phyloP scores from a whole-genome alignment of 2,888 invertebrate genomes.

The Salticus scenicus region DNA sequence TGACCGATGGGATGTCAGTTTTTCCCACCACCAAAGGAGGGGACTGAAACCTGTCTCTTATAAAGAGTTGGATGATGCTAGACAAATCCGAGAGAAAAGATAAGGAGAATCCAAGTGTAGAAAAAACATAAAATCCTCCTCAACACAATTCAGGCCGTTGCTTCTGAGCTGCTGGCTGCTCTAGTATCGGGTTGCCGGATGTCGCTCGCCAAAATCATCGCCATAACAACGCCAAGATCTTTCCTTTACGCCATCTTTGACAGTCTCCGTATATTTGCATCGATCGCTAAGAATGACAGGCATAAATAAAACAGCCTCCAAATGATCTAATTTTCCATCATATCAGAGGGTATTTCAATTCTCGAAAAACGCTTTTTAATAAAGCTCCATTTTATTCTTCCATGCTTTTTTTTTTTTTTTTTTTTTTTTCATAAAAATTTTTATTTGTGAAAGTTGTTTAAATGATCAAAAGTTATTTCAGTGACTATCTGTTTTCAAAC shows the following conservation, averaged over 20 bases:
- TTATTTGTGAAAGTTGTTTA: too few relatives aligned
- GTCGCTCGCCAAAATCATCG: neutral
- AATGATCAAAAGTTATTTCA: too few relatives aligned
- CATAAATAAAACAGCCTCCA: neutral
- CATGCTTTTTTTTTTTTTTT: too few relatives aligned
- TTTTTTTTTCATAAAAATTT: too few relatives aligned
- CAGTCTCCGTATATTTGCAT: neutral
- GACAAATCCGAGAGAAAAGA: too few relatives aligned
- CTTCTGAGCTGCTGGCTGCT: neutral
- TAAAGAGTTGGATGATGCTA: neutral
- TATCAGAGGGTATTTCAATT: neutral
- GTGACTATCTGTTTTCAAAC: too few relatives aligned
- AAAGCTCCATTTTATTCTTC: too few relatives aligned
- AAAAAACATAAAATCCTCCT: neutral
- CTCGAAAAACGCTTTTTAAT: neutral
- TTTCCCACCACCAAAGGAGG: neutral
- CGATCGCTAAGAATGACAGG: neutral
- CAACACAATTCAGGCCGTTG: neutral
- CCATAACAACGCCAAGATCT: neutral
- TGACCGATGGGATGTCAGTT: neutral
- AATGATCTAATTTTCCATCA: neutral
- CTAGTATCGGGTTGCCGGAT: conserved; percentile 3
- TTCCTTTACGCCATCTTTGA: neutral
- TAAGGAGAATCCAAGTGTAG: neutral
- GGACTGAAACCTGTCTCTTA: neutral